Evolutionary conservation across 53 echinoderm and acorn worm species (phyloP).

Genomic region (Apostichopus leukothele): DNA sequence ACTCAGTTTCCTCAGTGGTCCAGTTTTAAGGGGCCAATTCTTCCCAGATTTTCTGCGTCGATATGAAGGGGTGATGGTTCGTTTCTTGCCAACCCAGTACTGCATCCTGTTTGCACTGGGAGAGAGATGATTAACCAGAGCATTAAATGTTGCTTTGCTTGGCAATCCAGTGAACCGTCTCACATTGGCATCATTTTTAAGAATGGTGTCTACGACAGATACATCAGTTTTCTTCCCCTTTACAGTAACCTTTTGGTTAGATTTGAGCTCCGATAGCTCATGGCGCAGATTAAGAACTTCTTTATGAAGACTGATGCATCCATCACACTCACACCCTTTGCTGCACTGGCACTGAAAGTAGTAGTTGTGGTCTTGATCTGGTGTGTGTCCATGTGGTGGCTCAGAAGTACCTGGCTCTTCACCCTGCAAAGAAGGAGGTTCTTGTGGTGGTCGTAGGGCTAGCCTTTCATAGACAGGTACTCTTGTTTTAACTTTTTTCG

Average conservation of each 20-base stretch:
- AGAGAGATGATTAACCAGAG: slow-evolving; percentile 33
- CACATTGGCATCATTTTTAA: slow-evolving; percentile 50
- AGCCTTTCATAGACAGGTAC: neutral
- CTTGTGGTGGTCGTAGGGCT: neutral
- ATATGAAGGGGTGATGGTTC: neutral
- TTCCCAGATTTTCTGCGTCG: neutral
- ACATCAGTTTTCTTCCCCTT: neutral
- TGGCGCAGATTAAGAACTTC: neutral
- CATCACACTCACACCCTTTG: slow-evolving; percentile 26
- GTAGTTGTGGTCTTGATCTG: slow-evolving; percentile 19
- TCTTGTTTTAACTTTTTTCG: neutral
- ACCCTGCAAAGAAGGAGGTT: neutral
- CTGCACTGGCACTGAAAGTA: neutral
- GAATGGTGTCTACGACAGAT: neutral
- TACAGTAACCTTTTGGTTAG: neutral
- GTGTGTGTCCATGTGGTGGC: neutral
- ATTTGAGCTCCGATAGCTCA: slow-evolving; percentile 1
- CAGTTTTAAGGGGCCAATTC: slow-evolving; percentile 42
- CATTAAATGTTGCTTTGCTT: slow-evolving; percentile 25
- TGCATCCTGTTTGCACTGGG: neutral
- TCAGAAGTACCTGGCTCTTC: neutral
- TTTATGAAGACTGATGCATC: slow-evolving; percentile 24
- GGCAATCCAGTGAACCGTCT: slow-evolving; percentile 44
- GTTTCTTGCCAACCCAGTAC: slow-evolving; percentile 31
- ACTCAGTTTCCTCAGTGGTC: neutral